phyloP scores from a whole-genome alignment of 2,113 vertebrate species.

The Catharus fuscescens region DNA sequence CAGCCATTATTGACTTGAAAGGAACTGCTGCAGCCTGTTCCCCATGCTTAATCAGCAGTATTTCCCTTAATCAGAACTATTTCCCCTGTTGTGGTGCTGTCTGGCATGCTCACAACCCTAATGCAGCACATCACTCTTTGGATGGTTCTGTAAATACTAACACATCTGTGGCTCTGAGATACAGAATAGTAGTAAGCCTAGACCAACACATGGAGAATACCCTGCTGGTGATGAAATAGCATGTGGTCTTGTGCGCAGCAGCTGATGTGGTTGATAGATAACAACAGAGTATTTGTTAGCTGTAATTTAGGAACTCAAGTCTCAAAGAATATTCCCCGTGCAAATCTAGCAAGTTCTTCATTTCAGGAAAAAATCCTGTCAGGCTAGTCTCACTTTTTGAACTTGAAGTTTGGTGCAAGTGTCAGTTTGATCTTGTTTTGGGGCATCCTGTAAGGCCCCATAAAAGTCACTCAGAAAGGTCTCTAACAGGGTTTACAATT shows the following conservation, averaged over 20 bases:
- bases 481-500: neutral
- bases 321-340: neutral
- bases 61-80: neutral
- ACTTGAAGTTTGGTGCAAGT: neutral
- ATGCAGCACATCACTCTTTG: neutral
- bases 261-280: neutral
- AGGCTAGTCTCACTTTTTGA: neutral
- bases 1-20: neutral
- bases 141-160: neutral
- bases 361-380: neutral
- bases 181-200: neutral
- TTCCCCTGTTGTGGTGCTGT: neutral
- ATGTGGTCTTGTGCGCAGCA: neutral
- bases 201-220: neutral
- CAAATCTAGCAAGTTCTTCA: neutral
- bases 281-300: neutral
- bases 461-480: neutral
- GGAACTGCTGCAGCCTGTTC: neutral
- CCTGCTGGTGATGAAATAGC: neutral
- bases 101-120: neutral
- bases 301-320: neutral
- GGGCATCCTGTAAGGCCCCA: neutral
- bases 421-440: neutral
- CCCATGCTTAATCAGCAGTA: neutral
- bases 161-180: neutral